Conservation (phyloP, 1,140 invertebrate genomes). For the Lepidurus couesii region DNA sequence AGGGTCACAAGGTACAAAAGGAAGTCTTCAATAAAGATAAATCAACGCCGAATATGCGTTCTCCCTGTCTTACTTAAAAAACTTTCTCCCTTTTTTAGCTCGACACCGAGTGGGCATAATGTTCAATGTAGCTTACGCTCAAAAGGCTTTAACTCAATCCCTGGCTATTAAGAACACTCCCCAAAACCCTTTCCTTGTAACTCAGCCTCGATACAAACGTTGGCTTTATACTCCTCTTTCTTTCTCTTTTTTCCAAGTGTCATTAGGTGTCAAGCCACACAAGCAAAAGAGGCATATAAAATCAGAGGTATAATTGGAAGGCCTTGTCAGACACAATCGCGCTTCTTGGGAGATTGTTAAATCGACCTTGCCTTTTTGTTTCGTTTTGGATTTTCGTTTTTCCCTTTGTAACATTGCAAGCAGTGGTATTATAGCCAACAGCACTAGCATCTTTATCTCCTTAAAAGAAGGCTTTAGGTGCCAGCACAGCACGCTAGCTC, state of each 20-base stretch:
- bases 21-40: not conserved
- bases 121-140: not conserved
- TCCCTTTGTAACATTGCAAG: no score
- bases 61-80: not conserved
- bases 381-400: no score
- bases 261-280: not conserved
- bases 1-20: slow-evolving; percentile 1
- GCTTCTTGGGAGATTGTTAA: not conserved
- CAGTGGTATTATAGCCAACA: not conserved
- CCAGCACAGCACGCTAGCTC: not conserved
- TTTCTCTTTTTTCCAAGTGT: not conserved
- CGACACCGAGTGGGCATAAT: slow-evolving; percentile 3
- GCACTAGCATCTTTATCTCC: not conserved
- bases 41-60: not conserved
- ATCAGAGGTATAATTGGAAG: not conserved
- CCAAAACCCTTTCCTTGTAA: not conserved
- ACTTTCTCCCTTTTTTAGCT: not conserved
- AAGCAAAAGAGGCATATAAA: not conserved
- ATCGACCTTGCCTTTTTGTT: not conserved
- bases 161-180: not conserved
- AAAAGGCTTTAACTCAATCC: not conserved
- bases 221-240: not conserved
- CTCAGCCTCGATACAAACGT: not conserved
- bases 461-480: not conserved
- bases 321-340: not conserved